Evolutionary conservation across 2,797 vertebrate genomes (phyloP).

Genomic region (Megaceryle alcyon): DNA sequence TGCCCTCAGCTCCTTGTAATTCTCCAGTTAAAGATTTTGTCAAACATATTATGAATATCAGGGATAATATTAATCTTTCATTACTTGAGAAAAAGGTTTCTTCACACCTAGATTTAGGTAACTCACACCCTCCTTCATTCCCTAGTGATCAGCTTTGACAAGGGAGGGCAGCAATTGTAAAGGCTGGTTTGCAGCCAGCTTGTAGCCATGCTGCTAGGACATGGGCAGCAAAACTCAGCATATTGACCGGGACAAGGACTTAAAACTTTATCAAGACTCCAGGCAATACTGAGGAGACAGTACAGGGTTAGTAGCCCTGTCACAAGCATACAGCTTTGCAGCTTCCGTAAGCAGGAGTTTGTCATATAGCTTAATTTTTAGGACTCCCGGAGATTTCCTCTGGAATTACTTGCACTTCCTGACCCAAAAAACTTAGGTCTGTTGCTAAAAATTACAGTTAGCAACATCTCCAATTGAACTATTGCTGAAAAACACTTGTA

Average conservation of each 20-base stretch:
- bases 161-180: not conserved
- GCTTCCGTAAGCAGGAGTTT: not conserved
- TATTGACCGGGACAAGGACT: not conserved
- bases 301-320: not conserved
- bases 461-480: not conserved
- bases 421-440: not conserved
- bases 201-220: not conserved
- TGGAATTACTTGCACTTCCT: not conserved
- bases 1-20: not conserved
- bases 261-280: rapidly evolving
- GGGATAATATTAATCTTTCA: not conserved
- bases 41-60: not conserved
- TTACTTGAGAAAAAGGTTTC: not conserved
- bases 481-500: not conserved
- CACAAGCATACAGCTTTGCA: not conserved
- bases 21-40: not conserved
- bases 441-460: not conserved
- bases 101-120: not conserved
- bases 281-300: not conserved
- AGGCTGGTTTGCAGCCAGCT: not conserved
- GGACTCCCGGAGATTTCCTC: not conserved
- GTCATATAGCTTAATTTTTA: not conserved
- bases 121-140: not conserved
- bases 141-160: not conserved
- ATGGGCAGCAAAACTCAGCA: not conserved